Base-by-base conservation (phyloP, 2,113 vertebrate genomes). In the Chrysemys picta region DNA sequence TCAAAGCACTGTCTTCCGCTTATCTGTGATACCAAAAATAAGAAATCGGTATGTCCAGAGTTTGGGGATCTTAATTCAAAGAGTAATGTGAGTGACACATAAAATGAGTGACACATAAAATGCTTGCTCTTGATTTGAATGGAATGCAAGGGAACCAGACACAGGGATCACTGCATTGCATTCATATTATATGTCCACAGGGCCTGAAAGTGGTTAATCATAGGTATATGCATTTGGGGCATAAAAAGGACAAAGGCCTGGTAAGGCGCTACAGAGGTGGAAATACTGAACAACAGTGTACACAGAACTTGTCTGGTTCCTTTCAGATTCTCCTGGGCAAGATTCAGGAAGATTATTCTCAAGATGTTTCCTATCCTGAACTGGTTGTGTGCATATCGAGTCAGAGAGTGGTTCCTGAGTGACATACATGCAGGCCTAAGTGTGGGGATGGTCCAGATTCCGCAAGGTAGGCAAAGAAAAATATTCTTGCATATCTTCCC, bases 321-420 rank as follows among this genome's bases (percentile, higher is more conserved):
- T 97, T 94, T 17, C 90, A 98, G 97, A 65, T 97, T 97, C 87
- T 98, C 97, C 31, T 97, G 94, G 96, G 52, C 47, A 85, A 97
- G 72, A 80, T 98, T 97, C 92, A 90, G 62, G 22, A 96, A 49
- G 49, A 91, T 96, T 80, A 69, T 92, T 3, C 17, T 95, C 45
- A 94, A 78, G 1, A 1, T 80, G 3, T 97, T 98, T 87, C 97
- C 97, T 91, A 84, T 97, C 95, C 93, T 98, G 47, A 88, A 97
- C 5, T 97, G 96, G 96, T 53, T 98, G 38, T 97, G 96, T 97
- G 91, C 95, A 0, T 97, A 95, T 80, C 93, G 22, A 59, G 89
- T 97, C 79, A 94, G 96, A 91, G 97, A 98, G 25, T 98, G 98
- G 97, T 89, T 98, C 91, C 91, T 98, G 85, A 97, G 96, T 90